Evolutionary conservation across 2,797 vertebrate species (phyloP).

Genomic region (Sebastes minor): DNA sequence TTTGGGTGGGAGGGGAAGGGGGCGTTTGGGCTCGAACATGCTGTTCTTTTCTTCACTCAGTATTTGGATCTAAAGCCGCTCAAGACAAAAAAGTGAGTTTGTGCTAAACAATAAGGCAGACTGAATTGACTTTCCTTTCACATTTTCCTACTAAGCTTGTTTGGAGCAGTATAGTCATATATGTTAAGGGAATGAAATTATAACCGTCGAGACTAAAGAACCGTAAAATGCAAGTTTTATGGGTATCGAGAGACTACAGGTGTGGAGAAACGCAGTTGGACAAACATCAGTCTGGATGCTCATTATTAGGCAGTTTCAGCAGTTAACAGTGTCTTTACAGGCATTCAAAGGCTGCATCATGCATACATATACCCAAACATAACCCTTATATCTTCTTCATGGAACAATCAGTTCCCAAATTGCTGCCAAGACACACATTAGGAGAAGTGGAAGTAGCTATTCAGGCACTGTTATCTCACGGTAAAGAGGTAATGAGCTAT

Average conservation of each 20-base stretch:
- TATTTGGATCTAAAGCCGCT: slow-evolving; percentile 45
- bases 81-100: slow-evolving; percentile 38
- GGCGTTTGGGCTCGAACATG: slow-evolving; percentile 61
- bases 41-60: slow-evolving; percentile 62
- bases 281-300: not conserved
- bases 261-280: not conserved
- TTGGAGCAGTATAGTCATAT: slow-evolving; percentile 18
- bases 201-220: not conserved
- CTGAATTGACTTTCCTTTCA: not conserved
- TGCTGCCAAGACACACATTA: slow-evolving; percentile 20
- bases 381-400: slow-evolving; percentile 4
- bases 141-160: slow-evolving; percentile 11
- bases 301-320: not conserved
- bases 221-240: not conserved
- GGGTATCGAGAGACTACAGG: not conserved
- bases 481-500: slow-evolving; percentile 8
- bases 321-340: slow-evolving; percentile 6
- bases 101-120: slow-evolving; percentile 31
- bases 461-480: not conserved
- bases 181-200: slow-evolving; percentile 11
- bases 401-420: slow-evolving; percentile 15
- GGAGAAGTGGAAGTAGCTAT: not conserved
- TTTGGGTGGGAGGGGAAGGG: slow-evolving; percentile 59
- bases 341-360: not conserved
- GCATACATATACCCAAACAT: not conserved